Conservation (phyloP, 2,888 invertebrate genomes). For the Stratiomys singularior region DNA sequence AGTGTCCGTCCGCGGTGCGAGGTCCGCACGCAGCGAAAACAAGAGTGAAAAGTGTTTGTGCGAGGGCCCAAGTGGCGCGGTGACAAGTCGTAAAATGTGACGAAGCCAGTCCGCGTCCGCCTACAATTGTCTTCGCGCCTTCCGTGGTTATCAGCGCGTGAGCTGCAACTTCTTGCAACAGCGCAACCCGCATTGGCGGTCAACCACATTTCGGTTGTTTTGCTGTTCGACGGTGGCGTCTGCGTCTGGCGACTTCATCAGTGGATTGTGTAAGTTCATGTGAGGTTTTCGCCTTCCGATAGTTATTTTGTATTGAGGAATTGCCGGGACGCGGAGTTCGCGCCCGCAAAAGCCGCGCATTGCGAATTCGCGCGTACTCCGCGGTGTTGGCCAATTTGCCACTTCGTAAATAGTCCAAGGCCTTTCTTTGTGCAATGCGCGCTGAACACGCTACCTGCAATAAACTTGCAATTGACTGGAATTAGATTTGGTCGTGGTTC, state of each 20-base stretch:
- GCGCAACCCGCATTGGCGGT: neutral
- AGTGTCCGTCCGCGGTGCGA: too few relatives aligned
- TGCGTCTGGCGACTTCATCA: too few relatives aligned
- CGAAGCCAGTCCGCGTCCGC: conserved; percentile 30
- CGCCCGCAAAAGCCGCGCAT: neutral
- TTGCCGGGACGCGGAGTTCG: too few relatives aligned
- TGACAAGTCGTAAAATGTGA: conserved; percentile 35
- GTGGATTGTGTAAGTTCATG: conserved; percentile 13
- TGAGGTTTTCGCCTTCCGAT: neutral
- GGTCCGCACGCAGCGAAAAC: conserved; percentile 4
- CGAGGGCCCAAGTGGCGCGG: neutral
- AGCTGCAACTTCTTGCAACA: conserved; percentile 2
- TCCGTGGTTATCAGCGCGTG: neutral
- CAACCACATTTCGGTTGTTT: neutral
- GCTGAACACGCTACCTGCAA: too few relatives aligned
- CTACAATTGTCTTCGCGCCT: neutral
- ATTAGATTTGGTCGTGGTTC: too few relatives aligned
- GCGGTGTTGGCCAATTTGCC: conserved; percentile 15
- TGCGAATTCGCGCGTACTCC: neutral
- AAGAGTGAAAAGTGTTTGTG: conserved; percentile 28
- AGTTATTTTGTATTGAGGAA: too few relatives aligned
- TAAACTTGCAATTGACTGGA: too few relatives aligned
- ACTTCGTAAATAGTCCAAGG: conserved; percentile 23
- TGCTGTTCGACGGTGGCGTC: too few relatives aligned
- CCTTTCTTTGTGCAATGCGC: conserved; percentile 18